Percentiles rank a stretch among this genome's conserved stretches.
phyloP scores from a whole-genome alignment of 2,113 vertebrate species.

The Corythornis vintsioides region DNA sequence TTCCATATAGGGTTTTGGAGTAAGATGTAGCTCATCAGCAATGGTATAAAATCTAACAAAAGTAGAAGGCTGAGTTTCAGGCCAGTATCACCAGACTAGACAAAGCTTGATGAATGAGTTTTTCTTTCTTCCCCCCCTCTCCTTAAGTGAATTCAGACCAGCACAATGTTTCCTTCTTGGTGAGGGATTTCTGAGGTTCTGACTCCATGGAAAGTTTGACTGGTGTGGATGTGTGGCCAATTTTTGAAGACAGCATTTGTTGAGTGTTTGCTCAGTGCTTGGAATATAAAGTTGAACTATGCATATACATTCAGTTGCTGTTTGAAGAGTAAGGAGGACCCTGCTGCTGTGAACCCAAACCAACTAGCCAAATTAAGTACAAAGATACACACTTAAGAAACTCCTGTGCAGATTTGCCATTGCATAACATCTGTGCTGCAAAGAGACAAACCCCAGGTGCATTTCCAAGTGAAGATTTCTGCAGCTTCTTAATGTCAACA shows the following conservation, averaged over 20 bases:
- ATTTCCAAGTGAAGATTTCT: not conserved
- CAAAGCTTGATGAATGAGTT: conserved; percentile 17
- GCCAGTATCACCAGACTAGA: not conserved
- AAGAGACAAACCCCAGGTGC: not conserved
- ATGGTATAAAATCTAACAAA: not conserved
- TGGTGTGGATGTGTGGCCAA: not conserved
- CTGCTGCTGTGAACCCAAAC: not conserved
- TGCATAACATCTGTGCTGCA: not conserved
- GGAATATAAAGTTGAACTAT: conserved; percentile 11
- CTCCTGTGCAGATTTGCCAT: not conserved
- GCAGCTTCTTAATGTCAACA: conserved; percentile 1
- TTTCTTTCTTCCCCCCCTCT: not conserved
- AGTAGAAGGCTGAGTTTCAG: not conserved
- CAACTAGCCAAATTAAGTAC: not conserved
- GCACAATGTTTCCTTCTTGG: not conserved
- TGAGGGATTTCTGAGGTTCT: conserved; percentile 32
- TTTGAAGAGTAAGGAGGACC: not conserved
- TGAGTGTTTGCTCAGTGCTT: conserved; percentile 8
- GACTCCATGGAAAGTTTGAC: conserved; percentile 61
- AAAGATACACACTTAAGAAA: not conserved
- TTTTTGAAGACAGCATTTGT: conserved; percentile 19
- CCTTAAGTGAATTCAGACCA: conserved; percentile 8
- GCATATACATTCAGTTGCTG: not conserved
- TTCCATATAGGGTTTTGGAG: not conserved
- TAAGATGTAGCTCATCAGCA: not conserved